Evolutionary conservation across 2,888 invertebrate species (phyloP), one percentile per base, ranked within the genome.

Genomic region (Sphecodes monilicornis): DNA sequence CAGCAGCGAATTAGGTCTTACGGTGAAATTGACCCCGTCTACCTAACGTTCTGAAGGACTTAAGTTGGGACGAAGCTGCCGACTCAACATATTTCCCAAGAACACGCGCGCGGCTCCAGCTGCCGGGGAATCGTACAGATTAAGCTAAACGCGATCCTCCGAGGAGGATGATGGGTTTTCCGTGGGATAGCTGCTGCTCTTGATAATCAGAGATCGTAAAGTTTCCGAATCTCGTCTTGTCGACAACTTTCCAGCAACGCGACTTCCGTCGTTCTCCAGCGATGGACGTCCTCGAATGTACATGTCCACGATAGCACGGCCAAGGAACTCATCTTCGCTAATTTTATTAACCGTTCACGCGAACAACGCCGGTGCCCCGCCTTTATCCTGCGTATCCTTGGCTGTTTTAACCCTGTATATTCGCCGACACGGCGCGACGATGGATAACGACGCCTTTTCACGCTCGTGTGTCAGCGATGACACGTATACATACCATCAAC

Each of bases 281-380:
- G 73, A 74, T 71, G 46, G 46, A 64, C 64, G 50, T 76, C 82
- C 50, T 54, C 70, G 64, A 89, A 75, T 60, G 29, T 77, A 76
- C 82, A 69, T 78, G 50, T 36, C 68, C 50, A 54, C 77, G 72
- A 64, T 72, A 64, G 64, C 36, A 68, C 57, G 39, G 18, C 57
- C 66, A 78, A 76, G 80, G 50, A 83, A 86, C 76, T 66, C 78
- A 64, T 80, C 84, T 84, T 80, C 75, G 80, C 78, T 90, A 86
- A 91, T 91, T 91, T 87, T 88, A 90, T 91, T 82, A 89, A 76
- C 75, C 32, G 78, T 69, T 75, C 86, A 77, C 86, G 87, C 85
- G 64, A 88, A 72, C 26, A 74, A 50, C 76, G 43, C 26, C 57
- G 74, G 54, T 72, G 54, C 54, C 11, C 54, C 73, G 70, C 82